Base-by-base conservation (phyloP, 1,140 invertebrate species). In the Trachymyrmex cornetzi region DNA sequence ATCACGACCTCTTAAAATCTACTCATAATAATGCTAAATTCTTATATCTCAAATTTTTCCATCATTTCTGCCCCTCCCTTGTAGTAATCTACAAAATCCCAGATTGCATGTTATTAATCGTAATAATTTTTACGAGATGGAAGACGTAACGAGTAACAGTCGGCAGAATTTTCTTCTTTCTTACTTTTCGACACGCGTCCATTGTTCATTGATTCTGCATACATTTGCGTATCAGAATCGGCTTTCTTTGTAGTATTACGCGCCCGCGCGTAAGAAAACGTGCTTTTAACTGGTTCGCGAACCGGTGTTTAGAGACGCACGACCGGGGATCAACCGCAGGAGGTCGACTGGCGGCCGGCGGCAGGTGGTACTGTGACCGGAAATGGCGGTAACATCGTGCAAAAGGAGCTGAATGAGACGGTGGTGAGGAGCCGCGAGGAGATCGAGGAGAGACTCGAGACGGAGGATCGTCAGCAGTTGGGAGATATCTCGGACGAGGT, bases 401-500 rank as follows among this genome's bases (percentile, higher is more conserved):
- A 97, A 81, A 94, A 94, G 64, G 98, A 98, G 94, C 97, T 97
- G 64, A 97, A 97, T 88, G 98, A 98, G 92, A 97, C 97, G 66
- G 96, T 97, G 19, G 96, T 98, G 14, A 97, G 98, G 86, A 98
- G 97, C 22, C 96, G 98, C 44, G 97, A 98, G 94, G 97, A 98
- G 90, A 97, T 97, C 63, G 97, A 98, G 91, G 97, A 98, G 90
- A 96, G 97, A 19, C 95, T 97, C 50, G 98, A 98, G 94, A 98
- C 97, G 0, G 98, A 98, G 94, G 97, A 98, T 95, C 96, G 97
- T 30, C 97, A 97, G 91, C 97, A 98, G 92, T 94, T 97, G 64
- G 98, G 98, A 19, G 97, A 98, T 92, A 97, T 98, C 89, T 97
- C 97, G 22, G 98, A 98, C 93, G 97, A 98, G 96, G 98, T 98